A percentile compares a stretch with the other conserved stretches of the same genome.
phyloP scores from a whole-genome alignment of 2,113 vertebrate genomes.

The Rafetus swinhoei region DNA sequence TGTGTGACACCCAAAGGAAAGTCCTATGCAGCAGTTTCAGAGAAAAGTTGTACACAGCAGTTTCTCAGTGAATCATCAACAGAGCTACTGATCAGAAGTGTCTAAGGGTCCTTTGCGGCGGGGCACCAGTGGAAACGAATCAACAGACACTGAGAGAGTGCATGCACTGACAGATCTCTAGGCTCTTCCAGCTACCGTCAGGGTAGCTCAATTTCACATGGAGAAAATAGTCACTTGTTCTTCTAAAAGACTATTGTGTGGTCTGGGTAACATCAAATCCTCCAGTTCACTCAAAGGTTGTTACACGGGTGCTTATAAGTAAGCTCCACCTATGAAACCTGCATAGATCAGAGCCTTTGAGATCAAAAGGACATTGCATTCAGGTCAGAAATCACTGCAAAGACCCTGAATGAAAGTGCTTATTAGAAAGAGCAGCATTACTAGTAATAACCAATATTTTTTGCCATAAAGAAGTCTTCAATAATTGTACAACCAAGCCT shows the following conservation, averaged over 20 bases:
- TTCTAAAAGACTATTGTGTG: background rate
- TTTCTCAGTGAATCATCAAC: no score
- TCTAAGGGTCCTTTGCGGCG: no score
- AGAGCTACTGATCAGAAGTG: no score
- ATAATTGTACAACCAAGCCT: background rate
- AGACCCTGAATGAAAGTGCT: background rate
- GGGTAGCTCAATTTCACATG: background rate
- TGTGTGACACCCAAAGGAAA: no score
- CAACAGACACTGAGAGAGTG: no score
- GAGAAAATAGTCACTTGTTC: background rate
- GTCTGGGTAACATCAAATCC: slow-evolving; percentile 21
- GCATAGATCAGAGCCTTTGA: background rate
- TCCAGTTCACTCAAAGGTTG: background rate
- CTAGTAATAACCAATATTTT: background rate
- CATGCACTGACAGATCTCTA: no score
- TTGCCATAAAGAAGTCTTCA: background rate
- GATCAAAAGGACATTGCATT: slow-evolving; percentile 24
- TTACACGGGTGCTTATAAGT: slow-evolving; percentile 1
- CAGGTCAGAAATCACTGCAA: slow-evolving; percentile 18
- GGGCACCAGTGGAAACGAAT: no score
- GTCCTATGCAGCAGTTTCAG: no score
- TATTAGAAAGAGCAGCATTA: background rate
- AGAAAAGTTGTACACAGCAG: no score
- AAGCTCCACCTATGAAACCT: background rate
- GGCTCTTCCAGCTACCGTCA: no score